phyloP scores from a whole-genome alignment of 2,888 invertebrate species.

The Cepaea hortensis region DNA sequence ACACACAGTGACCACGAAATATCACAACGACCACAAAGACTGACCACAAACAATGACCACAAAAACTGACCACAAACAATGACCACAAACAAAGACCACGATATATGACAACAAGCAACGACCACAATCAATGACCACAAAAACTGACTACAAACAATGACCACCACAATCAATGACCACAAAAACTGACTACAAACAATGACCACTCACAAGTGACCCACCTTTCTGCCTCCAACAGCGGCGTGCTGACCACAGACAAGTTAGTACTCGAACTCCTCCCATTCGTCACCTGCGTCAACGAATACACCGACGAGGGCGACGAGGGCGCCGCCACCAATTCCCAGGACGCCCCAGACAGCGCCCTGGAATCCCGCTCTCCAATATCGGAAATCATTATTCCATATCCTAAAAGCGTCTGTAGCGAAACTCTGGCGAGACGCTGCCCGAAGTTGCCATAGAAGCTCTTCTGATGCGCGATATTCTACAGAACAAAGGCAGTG shows the following conservation, averaged over 20 bases:
- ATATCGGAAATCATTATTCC: slow-evolving; percentile 23
- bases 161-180: background rate
- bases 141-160: background rate
- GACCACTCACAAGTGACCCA: background rate
- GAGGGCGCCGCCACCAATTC: slow-evolving; percentile 14
- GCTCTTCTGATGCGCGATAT: background rate
- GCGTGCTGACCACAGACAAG: slow-evolving; percentile 44
- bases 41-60: slow-evolving; percentile 19
- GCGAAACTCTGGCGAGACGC: background rate
- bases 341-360: background rate
- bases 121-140: too few relatives aligned
- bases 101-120: too few relatives aligned
- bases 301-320: background rate
- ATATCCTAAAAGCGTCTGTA: background rate
- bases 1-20: slow-evolving; percentile 14
- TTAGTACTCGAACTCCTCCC: slow-evolving; percentile 21
- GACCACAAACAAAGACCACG: too few relatives aligned
- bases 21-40: slow-evolving; percentile 12
- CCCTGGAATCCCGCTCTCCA: background rate
- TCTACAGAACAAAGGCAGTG: too few relatives aligned
- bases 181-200: background rate
- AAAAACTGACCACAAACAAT: too few relatives aligned
- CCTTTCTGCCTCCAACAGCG: slow-evolving; percentile 45
- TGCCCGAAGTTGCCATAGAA: background rate
- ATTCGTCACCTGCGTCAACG: background rate